A percentile compares a stretch with the other conserved stretches of the same genome.
Conservation (phyloP, 2,888 invertebrate genomes). For the Zeuzera pyrina region DNA sequence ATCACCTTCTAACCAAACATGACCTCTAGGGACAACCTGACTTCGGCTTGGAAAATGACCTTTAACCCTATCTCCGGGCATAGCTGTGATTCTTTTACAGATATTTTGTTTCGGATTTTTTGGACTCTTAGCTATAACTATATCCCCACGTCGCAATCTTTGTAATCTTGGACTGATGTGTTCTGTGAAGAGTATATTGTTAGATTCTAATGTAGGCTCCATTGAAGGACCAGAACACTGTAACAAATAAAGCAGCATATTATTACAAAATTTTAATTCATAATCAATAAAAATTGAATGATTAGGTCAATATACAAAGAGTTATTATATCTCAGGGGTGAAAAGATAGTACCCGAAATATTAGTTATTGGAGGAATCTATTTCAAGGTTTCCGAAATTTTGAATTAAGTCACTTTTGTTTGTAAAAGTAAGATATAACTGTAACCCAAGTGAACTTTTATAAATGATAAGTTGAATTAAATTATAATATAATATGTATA, state of each 20-base stretch:
- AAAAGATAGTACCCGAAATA: too few relatives aligned
- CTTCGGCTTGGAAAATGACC: conserved; percentile 44
- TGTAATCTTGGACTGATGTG: conserved; percentile 79
- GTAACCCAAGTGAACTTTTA: too few relatives aligned
- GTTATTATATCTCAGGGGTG: too few relatives aligned
- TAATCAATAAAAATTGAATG: too few relatives aligned
- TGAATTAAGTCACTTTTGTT: too few relatives aligned
- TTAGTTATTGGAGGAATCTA: too few relatives aligned
- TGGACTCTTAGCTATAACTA: conserved; percentile 88
- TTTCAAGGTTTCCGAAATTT: too few relatives aligned
- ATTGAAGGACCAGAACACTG: conserved; percentile 95
- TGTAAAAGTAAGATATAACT: too few relatives aligned
- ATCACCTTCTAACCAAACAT: conserved; percentile 95
- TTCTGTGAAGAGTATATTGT: conserved; percentile 88
- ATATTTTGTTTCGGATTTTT: conserved; percentile 85
- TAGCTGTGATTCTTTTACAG: conserved; percentile 86
- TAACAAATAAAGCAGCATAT: conserved; percentile 23
- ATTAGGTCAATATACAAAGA: too few relatives aligned
- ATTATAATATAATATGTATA: too few relatives aligned
- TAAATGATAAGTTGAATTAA: too few relatives aligned
- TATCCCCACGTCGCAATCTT: conserved; percentile 82
- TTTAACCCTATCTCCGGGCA: conserved; percentile 82
- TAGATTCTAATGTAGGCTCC: conserved; percentile 89
- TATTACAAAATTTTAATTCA: too few relatives aligned
- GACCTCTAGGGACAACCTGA: conserved; percentile 83